Evolutionary conservation across 2,797 vertebrate genomes (phyloP).

Genomic region (Sphaeramia orbicularis): DNA sequence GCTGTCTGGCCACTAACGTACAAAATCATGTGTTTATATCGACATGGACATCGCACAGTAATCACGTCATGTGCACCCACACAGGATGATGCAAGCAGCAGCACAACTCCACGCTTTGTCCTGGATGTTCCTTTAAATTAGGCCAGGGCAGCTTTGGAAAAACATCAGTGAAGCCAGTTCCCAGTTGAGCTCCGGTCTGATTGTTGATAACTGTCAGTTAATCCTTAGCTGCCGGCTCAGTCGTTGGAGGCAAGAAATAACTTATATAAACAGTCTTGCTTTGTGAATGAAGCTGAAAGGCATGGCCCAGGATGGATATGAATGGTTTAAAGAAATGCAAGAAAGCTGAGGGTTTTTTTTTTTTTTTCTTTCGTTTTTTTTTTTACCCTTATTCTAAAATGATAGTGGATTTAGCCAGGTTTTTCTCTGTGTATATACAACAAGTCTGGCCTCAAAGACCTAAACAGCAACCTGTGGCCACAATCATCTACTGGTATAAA

Average conservation of each 20-base stretch:
- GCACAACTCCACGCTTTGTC: constrained; percentile 4
- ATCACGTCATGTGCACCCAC: constrained; percentile 11
- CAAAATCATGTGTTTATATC: constrained; percentile 8
- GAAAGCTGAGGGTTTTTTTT: too few species aligned
- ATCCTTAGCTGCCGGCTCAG: constrained; percentile 14
- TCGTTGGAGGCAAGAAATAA: constrained; percentile 3
- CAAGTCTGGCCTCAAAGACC: too few species aligned
- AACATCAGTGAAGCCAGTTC: constrained; percentile 17
- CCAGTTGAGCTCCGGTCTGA: constrained; percentile 4
- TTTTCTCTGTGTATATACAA: too few species aligned
- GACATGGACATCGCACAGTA: too few species aligned
- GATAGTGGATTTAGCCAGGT: too few species aligned
- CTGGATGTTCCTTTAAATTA: constrained; percentile 22
- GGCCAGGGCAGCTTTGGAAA: constrained; percentile 38
- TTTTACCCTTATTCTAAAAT: too few species aligned
- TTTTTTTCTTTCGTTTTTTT: too few species aligned
- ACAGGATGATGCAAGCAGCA: constrained; percentile 15
- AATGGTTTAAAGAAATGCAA: too few species aligned
- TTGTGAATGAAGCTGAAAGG: not conserved
- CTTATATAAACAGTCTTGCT: constrained; percentile 12
- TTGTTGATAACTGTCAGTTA: constrained; percentile 20
- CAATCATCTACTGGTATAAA: too few species aligned
- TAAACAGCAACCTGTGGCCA: too few species aligned
- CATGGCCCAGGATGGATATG: too few species aligned
- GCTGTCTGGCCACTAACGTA: not conserved